Conservation (phyloP, 2,113 vertebrate species). For the Leptocoma aspasia region DNA sequence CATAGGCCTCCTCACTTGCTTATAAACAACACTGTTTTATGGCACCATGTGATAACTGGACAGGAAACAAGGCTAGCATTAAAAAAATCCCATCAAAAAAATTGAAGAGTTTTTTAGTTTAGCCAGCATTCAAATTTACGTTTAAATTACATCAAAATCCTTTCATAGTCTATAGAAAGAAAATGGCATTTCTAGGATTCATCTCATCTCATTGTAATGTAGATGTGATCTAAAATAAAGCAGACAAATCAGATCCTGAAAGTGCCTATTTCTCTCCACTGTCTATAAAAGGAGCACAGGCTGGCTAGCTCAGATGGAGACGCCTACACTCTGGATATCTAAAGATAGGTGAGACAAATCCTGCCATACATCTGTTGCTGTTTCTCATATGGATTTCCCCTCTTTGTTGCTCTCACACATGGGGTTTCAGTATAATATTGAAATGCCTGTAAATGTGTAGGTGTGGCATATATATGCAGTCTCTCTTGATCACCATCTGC, state of each 20-base stretch:
- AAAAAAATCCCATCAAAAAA: no score
- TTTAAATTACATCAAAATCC: background rate
- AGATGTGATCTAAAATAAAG: constrained; percentile 10
- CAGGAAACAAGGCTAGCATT: background rate
- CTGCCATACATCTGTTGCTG: constrained; percentile 6
- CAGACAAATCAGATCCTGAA: background rate
- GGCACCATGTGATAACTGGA: background rate
- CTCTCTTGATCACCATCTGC: background rate
- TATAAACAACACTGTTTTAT: background rate
- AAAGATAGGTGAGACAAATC: constrained; percentile 40
- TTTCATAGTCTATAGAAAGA: background rate
- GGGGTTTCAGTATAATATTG: background rate
- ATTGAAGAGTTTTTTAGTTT: background rate
- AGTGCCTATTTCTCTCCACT: background rate
- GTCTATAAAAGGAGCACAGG: background rate
- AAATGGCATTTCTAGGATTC: background rate
- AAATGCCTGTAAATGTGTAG: background rate
- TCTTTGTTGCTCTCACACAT: background rate
- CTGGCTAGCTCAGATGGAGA: constrained; percentile 17
- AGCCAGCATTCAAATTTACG: background rate
- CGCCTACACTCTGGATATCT: background rate
- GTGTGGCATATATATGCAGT: background rate
- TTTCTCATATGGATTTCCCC: background rate
- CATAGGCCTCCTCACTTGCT: background rate
- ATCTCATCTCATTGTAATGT: background rate